phyloP scores from a whole-genome alignment of 2,888 invertebrate genomes.

The Epirrhoe alternata region DNA sequence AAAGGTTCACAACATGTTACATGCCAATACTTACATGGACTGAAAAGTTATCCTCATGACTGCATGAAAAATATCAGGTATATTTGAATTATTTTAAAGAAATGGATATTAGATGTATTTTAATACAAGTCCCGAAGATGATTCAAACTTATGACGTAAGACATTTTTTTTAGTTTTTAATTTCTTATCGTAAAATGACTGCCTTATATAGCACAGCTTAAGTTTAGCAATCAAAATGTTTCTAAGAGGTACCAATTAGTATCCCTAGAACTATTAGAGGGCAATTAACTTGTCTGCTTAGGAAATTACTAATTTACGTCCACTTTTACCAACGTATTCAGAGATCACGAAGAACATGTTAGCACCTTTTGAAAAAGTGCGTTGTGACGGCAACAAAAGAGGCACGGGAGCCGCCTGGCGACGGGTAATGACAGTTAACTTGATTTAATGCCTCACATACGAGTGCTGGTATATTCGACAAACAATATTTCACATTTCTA shows the following conservation, averaged over 20 bases:
- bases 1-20: neutral
- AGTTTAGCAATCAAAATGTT: constrained; percentile 43
- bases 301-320: constrained; percentile 71
- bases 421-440: constrained; percentile 37
- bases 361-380: constrained; percentile 70
- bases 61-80: constrained; percentile 34
- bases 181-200: constrained; percentile 9
- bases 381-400: constrained; percentile 46
- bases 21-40: constrained; percentile 28
- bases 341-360: constrained; percentile 75
- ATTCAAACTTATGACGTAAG: constrained; percentile 7
- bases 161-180: neutral
- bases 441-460: constrained; percentile 35
- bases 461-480: constrained; percentile 1
- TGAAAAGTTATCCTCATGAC: constrained; percentile 27
- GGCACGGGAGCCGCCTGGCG: constrained; percentile 21
- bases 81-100: constrained; percentile 2
- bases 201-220: constrained; percentile 17
- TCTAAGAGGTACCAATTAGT: constrained; percentile 41
- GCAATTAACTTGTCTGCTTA: constrained; percentile 59
- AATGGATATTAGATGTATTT: neutral
- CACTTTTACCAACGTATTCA: constrained; percentile 68
- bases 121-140: constrained; percentile 5
- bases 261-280: constrained; percentile 41
- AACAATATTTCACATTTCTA: constrained; percentile 14